These are phyloP conservation scores for Oreortyx pictus DNA, from an alignment of 2,797 vertebrate species.

Conservation along the genomic window DNA sequence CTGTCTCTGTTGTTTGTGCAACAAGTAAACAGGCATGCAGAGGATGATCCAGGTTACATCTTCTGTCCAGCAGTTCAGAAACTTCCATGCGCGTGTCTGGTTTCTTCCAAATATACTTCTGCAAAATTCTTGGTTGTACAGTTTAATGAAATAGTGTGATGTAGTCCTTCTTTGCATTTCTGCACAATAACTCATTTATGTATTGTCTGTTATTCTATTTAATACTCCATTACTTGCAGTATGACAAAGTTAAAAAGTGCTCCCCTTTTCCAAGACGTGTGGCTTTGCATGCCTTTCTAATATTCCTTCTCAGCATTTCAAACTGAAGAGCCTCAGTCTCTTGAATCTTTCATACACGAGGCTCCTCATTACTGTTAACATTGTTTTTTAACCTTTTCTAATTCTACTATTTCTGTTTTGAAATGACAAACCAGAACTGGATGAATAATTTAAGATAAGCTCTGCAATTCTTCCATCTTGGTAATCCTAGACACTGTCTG, in stretches of 20 bases:
- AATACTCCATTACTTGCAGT: accelerated
- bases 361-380: not conserved
- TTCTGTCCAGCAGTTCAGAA: not conserved
- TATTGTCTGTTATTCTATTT: not conserved
- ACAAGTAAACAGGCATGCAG: not conserved
- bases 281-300: not conserved
- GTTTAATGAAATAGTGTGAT: not conserved
- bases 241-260: not conserved
- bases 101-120: not conserved
- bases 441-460: conserved; percentile 28
- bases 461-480: not conserved
- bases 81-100: not conserved
- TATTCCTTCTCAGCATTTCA: not conserved
- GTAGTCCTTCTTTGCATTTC: not conserved
- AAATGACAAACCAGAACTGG: conserved; percentile 4
- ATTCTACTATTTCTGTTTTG: conserved; percentile 35
- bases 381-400: not conserved
- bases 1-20: not conserved
- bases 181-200: not conserved
- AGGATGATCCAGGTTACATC: not conserved
- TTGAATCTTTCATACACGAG: not conserved
- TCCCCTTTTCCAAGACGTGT: not conserved
- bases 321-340: not conserved
- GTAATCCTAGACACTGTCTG: conserved; percentile 27
- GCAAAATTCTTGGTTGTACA: not conserved